Base-by-base conservation (phyloP, 1,140 invertebrate species). In the Calliopsis andreniformis region DNA sequence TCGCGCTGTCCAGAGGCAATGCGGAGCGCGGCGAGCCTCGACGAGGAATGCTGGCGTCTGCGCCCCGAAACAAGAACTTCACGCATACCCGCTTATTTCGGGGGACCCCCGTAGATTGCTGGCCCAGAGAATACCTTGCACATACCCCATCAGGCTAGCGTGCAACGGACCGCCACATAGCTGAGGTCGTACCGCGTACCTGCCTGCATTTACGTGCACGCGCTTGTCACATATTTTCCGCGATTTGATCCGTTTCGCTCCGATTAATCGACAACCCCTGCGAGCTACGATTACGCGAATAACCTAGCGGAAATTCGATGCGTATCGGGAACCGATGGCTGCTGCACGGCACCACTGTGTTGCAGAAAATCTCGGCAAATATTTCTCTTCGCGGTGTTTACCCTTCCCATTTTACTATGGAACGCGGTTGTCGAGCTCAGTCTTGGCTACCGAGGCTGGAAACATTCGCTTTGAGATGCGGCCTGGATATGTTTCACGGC, bases 11-110 rank as follows among this genome's bases (percentile, higher is more conserved):
- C 71, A 82, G 82, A 83, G 76, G 80, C 70, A 76, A 62, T 78
- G 78, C 77, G 72, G 81, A 79, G 69, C 43, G 71, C 56, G 35
- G 47, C 70, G 43, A 18, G 67, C 63, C 64, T 80, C 78, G 78
- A 77, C 78, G 78, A 77, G 82, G 72, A 84, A 84, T 84, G 76
- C 78, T 75, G 61, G 63, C 79, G 78, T 51, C 72, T 68, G 81
- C 66, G 68, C 58, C 72, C 43, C 70, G 64, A 80, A 84, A 84
- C 81, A 84, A 84, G 77, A 84, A 84, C 81, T 84, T 84, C 78
- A 84, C 81, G 82, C 82, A 84, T 83, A 83, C 81, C 70, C 71
- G 71, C 67, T 83, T 83, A 84, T 83, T 84, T 84, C 83, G 78
- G 82, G 72, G 81, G 83, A 83, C 76, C 81, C 81, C 56, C 68